Conservation (phyloP, 2,113 vertebrate genomes). For the Brachionichthys hirsutus region DNA sequence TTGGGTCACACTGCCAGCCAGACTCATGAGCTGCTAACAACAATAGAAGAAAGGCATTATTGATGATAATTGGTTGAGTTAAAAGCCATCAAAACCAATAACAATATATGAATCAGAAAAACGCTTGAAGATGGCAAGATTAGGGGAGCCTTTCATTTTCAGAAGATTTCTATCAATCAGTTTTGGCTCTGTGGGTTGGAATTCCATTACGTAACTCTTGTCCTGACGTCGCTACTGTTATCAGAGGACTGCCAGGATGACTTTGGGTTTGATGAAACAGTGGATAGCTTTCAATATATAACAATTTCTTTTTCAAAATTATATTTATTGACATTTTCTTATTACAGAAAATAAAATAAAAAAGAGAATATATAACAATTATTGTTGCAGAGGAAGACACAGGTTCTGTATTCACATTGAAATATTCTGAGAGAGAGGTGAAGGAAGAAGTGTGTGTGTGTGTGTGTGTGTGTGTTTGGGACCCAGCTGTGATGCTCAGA, state of each 20-base stretch:
- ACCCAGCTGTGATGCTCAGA: slow-evolving; percentile 24
- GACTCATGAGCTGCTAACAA: not conserved
- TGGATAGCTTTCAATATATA: not conserved
- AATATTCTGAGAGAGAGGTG: no score
- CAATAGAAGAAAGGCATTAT: not conserved
- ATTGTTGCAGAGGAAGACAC: no score
- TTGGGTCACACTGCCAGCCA: slow-evolving; percentile 3
- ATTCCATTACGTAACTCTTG: slow-evolving; percentile 13
- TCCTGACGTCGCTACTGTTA: not conserved
- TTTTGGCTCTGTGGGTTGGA: slow-evolving; percentile 19
- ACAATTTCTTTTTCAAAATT: no score
- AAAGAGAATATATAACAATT: no score
- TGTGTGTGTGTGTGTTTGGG: slow-evolving; percentile 1
- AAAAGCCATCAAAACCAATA: no score
- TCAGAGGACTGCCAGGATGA: slow-evolving; percentile 6
- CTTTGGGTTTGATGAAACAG: slow-evolving; percentile 4
- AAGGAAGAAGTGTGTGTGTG: not conserved
- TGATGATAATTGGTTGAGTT: no score
- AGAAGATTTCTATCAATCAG: not conserved
- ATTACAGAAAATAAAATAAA: no score
- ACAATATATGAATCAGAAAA: no score
- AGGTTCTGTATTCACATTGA: no score
- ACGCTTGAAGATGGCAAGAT: no score
- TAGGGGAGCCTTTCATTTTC: no score
- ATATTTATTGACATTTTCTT: no score